Conservation (phyloP, 2,797 vertebrate species). For the Potorous gilbertii region DNA sequence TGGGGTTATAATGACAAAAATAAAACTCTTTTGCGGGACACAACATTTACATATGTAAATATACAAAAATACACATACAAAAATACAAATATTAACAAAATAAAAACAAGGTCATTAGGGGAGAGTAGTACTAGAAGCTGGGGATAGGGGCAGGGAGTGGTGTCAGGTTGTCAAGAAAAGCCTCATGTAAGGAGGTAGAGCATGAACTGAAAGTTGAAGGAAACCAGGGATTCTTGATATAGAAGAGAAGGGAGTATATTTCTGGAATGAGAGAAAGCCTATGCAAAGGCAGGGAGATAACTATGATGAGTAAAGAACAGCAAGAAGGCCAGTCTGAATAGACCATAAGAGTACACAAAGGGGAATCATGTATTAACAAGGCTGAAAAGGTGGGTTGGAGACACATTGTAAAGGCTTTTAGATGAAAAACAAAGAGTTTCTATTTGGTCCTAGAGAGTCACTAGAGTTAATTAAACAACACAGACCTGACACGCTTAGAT, state of each 20-base stretch:
- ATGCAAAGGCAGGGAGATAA: background rate
- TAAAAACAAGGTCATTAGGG: background rate
- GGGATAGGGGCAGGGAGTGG: rapidly evolving
- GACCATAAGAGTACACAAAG: background rate
- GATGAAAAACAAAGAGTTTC: background rate
- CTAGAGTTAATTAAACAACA: background rate
- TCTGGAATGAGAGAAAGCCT: background rate
- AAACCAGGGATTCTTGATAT: background rate
- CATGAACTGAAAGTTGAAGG: background rate
- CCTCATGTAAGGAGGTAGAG: background rate
- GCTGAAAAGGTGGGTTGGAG: background rate
- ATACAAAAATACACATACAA: background rate
- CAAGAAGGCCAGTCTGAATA: background rate
- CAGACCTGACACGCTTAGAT: background rate
- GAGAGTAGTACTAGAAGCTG: background rate
- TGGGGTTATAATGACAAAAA: background rate
- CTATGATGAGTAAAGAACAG: background rate
- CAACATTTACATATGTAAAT: background rate
- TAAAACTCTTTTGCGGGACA: background rate
- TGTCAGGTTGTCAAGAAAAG: too few relatives aligned
- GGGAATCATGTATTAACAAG: background rate
- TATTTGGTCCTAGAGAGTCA: background rate
- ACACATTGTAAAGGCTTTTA: background rate
- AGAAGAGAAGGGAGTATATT: background rate
- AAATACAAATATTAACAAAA: background rate